Percentiles rank a stretch among this genome's conserved stretches.
Evolutionary conservation across 2,113 vertebrate species (phyloP).

Genomic region (Pontoporia blainvillei): DNA sequence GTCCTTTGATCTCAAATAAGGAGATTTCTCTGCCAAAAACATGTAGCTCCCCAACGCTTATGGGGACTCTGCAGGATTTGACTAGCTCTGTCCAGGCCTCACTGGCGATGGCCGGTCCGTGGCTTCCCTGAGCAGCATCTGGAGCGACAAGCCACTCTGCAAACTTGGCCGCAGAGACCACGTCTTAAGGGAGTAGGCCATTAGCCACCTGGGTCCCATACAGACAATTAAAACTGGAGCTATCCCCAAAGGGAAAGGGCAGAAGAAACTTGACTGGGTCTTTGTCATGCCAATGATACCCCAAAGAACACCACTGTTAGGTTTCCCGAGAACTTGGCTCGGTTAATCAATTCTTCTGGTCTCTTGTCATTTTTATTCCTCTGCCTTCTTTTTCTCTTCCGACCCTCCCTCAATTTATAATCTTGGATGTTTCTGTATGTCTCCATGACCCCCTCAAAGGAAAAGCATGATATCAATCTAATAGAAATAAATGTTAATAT

Average conservation of each 20-base stretch:
- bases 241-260: background rate
- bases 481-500: conserved; percentile 51
- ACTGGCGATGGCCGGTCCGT: background rate
- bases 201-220: background rate
- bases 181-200: background rate
- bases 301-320: background rate
- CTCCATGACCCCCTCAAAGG: conserved; percentile 15
- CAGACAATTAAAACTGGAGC: background rate
- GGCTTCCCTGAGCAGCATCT: background rate
- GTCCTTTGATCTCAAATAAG: background rate
- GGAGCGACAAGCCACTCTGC: background rate
- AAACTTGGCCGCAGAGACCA: background rate
- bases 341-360: background rate
- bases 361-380: background rate
- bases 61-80: accelerated
- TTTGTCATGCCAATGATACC: background rate
- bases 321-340: background rate
- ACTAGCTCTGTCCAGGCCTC: background rate
- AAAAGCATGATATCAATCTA: conserved; percentile 35
- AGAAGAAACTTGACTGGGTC: background rate
- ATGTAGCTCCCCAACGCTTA: background rate
- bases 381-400: background rate
- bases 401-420: background rate
- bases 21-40: background rate
- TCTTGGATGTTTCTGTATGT: background rate